Conservation (phyloP, 1,140 invertebrate species). For the Lordiphosa stackelbergi region DNA sequence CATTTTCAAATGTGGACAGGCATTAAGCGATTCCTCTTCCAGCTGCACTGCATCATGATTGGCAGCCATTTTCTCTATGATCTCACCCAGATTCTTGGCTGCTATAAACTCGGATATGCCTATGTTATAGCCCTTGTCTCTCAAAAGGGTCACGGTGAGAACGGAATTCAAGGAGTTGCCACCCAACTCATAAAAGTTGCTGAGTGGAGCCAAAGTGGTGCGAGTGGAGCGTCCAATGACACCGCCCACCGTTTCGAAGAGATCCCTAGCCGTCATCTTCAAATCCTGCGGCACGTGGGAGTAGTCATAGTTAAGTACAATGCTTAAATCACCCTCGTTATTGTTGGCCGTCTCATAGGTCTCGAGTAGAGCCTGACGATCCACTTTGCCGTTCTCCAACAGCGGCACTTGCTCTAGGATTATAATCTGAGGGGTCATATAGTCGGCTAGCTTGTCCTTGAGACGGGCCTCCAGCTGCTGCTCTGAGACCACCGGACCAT, state of each 20-base stretch:
- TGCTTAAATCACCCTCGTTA: conserved; percentile 76
- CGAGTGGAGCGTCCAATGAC: conserved; percentile 82
- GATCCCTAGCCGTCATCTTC: conserved; percentile 81
- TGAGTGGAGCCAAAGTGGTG: conserved; percentile 79
- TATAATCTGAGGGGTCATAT: conserved; percentile 88
- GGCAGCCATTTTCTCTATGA: conserved; percentile 80
- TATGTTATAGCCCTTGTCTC: conserved; percentile 87
- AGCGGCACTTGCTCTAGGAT: conserved; percentile 85
- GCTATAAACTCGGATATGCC: conserved; percentile 88
- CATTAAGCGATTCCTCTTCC: conserved; percentile 55
- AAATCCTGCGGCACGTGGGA: conserved; percentile 80
- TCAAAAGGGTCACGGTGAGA: conserved; percentile 85
- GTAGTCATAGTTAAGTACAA: conserved; percentile 80
- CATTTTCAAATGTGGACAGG: conserved; percentile 77
- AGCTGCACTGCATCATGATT: conserved; percentile 55
- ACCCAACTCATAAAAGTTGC: conserved; percentile 90
- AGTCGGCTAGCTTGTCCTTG: conserved; percentile 82
- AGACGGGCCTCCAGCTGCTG: conserved; percentile 83
- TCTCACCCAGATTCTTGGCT: conserved; percentile 83
- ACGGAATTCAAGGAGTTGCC: conserved; percentile 92
- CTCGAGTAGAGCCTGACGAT: conserved; percentile 86
- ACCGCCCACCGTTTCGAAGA: conserved; percentile 85
- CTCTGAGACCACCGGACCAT: conserved; percentile 78
- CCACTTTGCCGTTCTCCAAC: conserved; percentile 90
- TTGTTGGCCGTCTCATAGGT: conserved; percentile 84